Base-by-base conservation (phyloP, 2,113 vertebrate genomes). In the Nymphicus hollandicus region DNA sequence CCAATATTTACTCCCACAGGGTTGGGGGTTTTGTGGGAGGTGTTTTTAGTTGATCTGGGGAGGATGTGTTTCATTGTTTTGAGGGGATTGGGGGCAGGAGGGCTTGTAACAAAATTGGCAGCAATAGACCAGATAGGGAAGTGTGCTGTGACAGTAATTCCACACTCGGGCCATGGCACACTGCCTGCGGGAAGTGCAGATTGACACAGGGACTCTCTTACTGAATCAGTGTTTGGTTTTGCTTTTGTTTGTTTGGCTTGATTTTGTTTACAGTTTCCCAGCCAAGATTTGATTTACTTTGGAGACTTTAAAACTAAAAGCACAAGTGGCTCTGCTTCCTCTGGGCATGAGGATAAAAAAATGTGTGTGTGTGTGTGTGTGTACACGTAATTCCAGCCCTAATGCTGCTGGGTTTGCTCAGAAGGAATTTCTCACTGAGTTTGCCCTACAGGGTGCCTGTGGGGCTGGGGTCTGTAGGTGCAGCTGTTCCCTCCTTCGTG, bases 191-290 rank as follows among this genome's bases (percentile, higher is more conserved):
- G 83, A 96, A 93, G 80, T 70, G 7, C 86, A 91, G 93, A 95
- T 76, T 92, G 93, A 94, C 88, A 92, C 4, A 0, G 49, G 88
- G 66, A 82, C 91, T 92, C 88, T 93, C 80, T 87, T 28, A 87
- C 86, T 93, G 96, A 96, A 92, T 79, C 78, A 87, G 25, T 92
- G 91, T 95, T 95, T 96, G 94, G 2, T 87, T 97, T 95, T 89
- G 77, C 86, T 89, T 95, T 91, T 92, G 87, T 29, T 95, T 95
- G 94, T 92, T 90, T 94, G 88, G 95, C 90, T 92, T 81, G 81
- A 77, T 95, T 93, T 96, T 94, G 86, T 96, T 96, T 96, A 94
- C 83, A 47, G 83, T 93, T 93, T 95, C 82, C 81, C 66, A 82
- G 91, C 95, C 88, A 97, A 91, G 88, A 83, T 90, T 84, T 91